These are phyloP conservation scores for Hylomyscus alleni DNA, from an alignment of 2,797 vertebrate species.

Conservation along the genomic window DNA sequence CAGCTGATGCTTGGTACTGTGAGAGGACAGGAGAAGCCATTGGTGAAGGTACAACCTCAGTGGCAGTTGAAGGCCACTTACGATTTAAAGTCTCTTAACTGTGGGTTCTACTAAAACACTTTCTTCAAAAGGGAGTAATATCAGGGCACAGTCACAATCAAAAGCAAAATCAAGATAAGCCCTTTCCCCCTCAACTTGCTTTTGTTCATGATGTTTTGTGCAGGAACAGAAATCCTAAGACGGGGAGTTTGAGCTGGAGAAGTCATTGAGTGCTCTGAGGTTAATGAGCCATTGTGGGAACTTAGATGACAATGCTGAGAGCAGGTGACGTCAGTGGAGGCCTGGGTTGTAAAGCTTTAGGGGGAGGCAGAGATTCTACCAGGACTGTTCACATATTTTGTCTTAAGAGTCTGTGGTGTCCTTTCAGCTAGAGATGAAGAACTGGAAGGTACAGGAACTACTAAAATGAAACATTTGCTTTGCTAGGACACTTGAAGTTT, in stretches of 20 bases:
- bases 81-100: too few species aligned
- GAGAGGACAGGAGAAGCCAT: too few species aligned
- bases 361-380: too few species aligned
- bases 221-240: not conserved
- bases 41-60: too few species aligned
- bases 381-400: too few species aligned
- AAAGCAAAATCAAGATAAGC: too few species aligned
- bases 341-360: not conserved
- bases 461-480: not conserved
- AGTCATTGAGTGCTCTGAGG: not conserved
- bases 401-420: not conserved
- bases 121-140: too few species aligned
- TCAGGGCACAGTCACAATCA: too few species aligned
- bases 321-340: not conserved
- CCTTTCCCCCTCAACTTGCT: not conserved
- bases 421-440: not conserved
- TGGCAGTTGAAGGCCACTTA: too few species aligned
- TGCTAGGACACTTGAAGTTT: not conserved
- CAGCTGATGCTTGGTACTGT: too few species aligned
- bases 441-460: not conserved
- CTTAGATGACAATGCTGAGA: not conserved
- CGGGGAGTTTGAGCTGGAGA: not conserved
- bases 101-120: too few species aligned
- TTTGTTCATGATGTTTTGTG: not conserved
- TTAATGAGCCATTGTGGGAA: not conserved